Base-by-base conservation (phyloP, 2,797 vertebrate species). In the Pseudopleuronectes americanus region DNA sequence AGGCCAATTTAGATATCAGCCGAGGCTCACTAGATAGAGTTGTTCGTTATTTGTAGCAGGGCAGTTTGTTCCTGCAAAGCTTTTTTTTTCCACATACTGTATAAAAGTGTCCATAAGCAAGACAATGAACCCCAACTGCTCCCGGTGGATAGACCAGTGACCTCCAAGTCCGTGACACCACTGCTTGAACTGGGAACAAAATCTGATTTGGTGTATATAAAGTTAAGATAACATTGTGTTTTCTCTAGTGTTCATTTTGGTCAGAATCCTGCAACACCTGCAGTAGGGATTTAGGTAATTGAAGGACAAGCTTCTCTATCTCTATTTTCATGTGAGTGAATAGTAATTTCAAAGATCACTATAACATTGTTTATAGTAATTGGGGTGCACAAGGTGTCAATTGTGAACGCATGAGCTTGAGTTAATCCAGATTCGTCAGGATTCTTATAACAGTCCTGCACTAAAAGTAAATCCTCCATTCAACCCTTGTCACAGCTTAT, bases 351-450 rank as follows among this genome's bases (percentile, higher is more conserved):
- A 51, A 41, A 57, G 52, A 24, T 56, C 45, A 56, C 31, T 7
- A 64, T 73, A 33, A 79, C 68, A 68, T 66, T 81, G 54, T 68
- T 86, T 41, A 69, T 21, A 28, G 68, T 61, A 64, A 68, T 81
- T 64, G 1, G 8, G 23, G 56, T 47, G 31, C 36, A 9, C 48
- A 75, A 53, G 41, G 72, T 59, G 58, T 76, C 71, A 77, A 28
- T 5, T 24, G 23, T 56, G 21, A 22, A 51, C n/a, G 8, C 54
- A 49, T 66, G 24, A 53, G 26, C 13, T 64, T 26, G 38, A 2
- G 26, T n/a, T 73, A 60, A 83, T 81, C 67, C 77, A 75, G n/a
- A 41, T 28, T 49, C 54, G 69, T 49, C 17, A 57, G 5, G 43
- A 23, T 47, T 51, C 26, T 59, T 49, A 59, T 23, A 21, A 22